These are phyloP conservation scores for Callimorpha dominula DNA, from an alignment of 2,888 invertebrate genomes.

Conservation along the genomic window DNA sequence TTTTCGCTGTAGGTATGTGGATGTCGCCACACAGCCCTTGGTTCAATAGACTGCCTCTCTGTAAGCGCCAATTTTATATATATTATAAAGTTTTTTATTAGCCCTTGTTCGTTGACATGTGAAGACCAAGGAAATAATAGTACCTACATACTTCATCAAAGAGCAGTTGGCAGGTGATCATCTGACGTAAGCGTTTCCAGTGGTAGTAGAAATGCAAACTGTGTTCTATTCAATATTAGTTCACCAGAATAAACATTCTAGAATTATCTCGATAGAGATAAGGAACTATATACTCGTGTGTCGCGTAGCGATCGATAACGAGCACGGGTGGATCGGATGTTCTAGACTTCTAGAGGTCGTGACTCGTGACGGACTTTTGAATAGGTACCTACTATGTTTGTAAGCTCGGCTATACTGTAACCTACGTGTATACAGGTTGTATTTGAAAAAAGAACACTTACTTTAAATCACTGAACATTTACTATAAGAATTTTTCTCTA, in stretches of 20 bases:
- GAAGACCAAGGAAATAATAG: background rate
- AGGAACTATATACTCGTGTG: background rate
- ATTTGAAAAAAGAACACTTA: no score
- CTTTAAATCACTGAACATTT: no score
- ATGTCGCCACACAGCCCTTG: no score
- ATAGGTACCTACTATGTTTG: no score
- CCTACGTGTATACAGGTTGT: no score
- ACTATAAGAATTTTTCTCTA: no score
- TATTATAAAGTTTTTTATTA: background rate
- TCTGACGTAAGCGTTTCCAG: background rate
- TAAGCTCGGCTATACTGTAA: no score
- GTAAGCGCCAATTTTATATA: background rate
- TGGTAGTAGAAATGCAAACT: background rate
- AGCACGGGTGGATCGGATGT: background rate
- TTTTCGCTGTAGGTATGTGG: no score
- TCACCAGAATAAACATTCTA: constrained; percentile 25
- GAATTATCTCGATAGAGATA: constrained; percentile 30
- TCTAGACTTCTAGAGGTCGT: background rate
- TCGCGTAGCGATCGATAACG: constrained; percentile 5
- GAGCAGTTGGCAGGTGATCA: background rate
- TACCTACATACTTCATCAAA: background rate
- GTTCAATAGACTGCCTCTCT: no score
- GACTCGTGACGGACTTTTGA: background rate
- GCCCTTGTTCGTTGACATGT: background rate
- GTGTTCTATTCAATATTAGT: constrained; percentile 1